phyloP scores from a whole-genome alignment of 2,888 invertebrate species.

The Eucera pruinosa region DNA sequence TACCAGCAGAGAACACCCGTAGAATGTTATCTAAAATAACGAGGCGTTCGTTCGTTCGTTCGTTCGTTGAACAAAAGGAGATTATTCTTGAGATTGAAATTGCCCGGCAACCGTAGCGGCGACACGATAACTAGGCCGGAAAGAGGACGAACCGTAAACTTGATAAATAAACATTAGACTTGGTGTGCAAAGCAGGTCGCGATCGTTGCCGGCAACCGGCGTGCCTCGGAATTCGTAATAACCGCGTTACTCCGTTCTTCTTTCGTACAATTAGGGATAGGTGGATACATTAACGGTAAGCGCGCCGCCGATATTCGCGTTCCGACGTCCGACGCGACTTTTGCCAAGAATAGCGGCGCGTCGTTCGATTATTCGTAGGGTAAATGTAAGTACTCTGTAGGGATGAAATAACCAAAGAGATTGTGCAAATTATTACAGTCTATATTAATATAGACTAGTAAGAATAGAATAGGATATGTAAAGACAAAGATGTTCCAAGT shows the following conservation, averaged over 20 bases:
- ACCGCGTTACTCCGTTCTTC: constrained; percentile 36
- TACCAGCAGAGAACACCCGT: too few species aligned
- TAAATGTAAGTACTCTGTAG: too few species aligned
- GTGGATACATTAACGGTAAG: background rate
- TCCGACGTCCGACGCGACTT: too few species aligned
- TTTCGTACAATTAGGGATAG: background rate
- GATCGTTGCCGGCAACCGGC: constrained; percentile 47
- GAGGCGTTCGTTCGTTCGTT: too few species aligned
- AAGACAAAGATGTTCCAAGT: too few species aligned
- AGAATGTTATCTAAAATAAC: constrained; percentile 14
- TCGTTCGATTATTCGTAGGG: too few species aligned
- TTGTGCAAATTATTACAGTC: too few species aligned
- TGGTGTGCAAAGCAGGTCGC: constrained; percentile 67
- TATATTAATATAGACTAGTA: too few species aligned
- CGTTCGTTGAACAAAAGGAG: constrained; percentile 47
- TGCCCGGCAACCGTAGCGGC: constrained; percentile 45
- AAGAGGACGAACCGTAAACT: constrained; percentile 79
- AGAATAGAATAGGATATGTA: too few species aligned
- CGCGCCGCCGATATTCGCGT: background rate
- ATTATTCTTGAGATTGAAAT: constrained; percentile 61
- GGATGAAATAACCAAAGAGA: too few species aligned
- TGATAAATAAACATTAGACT: constrained; percentile 79
- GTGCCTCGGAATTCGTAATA: constrained; percentile 59
- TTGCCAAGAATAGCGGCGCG: background rate
- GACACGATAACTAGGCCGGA: constrained; percentile 77